phyloP scores from a whole-genome alignment of 1,140 invertebrate genomes.

The Diachasmimorpha longicaudata region DNA sequence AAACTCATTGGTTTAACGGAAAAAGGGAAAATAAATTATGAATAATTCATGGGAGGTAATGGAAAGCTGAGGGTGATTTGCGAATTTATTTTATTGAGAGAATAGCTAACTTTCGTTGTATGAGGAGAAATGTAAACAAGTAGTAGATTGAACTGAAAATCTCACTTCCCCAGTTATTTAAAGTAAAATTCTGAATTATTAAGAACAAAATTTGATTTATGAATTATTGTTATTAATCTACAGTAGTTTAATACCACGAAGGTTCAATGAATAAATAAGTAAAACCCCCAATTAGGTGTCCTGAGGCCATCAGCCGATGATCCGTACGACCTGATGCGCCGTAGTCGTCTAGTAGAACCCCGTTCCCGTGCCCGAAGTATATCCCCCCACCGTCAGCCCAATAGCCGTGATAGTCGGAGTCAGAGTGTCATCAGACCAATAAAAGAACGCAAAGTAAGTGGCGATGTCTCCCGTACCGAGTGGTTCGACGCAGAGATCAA shows the following conservation, averaged over 20 bases:
- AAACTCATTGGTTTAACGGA: background rate
- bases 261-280: too few relatives aligned
- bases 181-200: too few relatives aligned
- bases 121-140: too few relatives aligned
- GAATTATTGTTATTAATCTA: too few relatives aligned
- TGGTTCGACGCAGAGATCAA: slow-evolving; percentile 50
- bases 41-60: background rate
- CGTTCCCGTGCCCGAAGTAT: slow-evolving; percentile 68
- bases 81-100: background rate
- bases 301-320: slow-evolving; percentile 62
- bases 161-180: too few relatives aligned
- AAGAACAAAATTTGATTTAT: too few relatives aligned
- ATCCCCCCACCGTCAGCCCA: slow-evolving; percentile 62
- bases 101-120: too few relatives aligned
- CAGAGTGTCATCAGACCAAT: slow-evolving; percentile 63
- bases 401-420: slow-evolving; percentile 61
- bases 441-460: slow-evolving; percentile 39
- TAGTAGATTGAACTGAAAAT: too few relatives aligned
- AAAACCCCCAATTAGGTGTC: slow-evolving; percentile 44
- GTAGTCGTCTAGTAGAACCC: slow-evolving; percentile 72
- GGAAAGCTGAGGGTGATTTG: background rate
- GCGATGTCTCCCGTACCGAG: slow-evolving; percentile 41
- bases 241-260: too few relatives aligned
- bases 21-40: background rate
- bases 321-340: slow-evolving; percentile 81